Percentiles rank a stretch among this genome's conserved stretches.
These are phyloP conservation scores for Danaus plexippus DNA, from an alignment of 1,140 invertebrate genomes.

Conservation along the genomic window DNA sequence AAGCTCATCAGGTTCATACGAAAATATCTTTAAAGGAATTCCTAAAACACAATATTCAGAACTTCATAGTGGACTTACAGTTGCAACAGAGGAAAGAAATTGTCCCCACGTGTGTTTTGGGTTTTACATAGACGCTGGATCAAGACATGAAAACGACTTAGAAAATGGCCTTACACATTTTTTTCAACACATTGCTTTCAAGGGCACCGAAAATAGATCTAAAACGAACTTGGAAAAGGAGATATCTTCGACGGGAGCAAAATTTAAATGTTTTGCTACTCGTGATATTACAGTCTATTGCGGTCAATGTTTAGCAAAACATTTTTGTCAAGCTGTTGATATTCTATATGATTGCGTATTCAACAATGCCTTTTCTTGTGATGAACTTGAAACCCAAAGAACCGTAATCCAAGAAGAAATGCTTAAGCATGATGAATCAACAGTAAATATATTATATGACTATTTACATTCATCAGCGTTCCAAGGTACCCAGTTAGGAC, in stretches of 20 bases:
- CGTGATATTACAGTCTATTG: slow-evolving; percentile 85
- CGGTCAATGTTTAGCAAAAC: slow-evolving; percentile 79
- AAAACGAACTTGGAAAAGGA: slow-evolving; percentile 79
- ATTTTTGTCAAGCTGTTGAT: slow-evolving; percentile 77
- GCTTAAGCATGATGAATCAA: slow-evolving; percentile 76
- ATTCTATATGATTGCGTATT: slow-evolving; percentile 83
- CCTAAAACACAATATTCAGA: slow-evolving; percentile 18
- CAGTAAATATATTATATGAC: slow-evolving; percentile 83
- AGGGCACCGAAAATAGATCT: slow-evolving; percentile 77
- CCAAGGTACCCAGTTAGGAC: slow-evolving; percentile 78
- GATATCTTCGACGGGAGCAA: slow-evolving; percentile 83
- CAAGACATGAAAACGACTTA: slow-evolving; percentile 76
- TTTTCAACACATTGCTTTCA: slow-evolving; percentile 86
- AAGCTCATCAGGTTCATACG: slow-evolving; percentile 1
- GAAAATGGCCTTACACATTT: slow-evolving; percentile 85
- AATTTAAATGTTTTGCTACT: slow-evolving; percentile 83
- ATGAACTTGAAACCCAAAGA: slow-evolving; percentile 80
- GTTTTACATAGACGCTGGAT: slow-evolving; percentile 83
- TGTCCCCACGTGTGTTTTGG: slow-evolving; percentile 75
- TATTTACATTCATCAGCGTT: slow-evolving; percentile 81
- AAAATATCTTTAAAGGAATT: slow-evolving; percentile 9
- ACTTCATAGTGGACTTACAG: slow-evolving; percentile 36
- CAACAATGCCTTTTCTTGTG: slow-evolving; percentile 75
- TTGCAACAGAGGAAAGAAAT: slow-evolving; percentile 40
- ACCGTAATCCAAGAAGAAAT: slow-evolving; percentile 82